phyloP scores from a whole-genome alignment of 23 tunicate genomes.

The Styela plicata region DNA sequence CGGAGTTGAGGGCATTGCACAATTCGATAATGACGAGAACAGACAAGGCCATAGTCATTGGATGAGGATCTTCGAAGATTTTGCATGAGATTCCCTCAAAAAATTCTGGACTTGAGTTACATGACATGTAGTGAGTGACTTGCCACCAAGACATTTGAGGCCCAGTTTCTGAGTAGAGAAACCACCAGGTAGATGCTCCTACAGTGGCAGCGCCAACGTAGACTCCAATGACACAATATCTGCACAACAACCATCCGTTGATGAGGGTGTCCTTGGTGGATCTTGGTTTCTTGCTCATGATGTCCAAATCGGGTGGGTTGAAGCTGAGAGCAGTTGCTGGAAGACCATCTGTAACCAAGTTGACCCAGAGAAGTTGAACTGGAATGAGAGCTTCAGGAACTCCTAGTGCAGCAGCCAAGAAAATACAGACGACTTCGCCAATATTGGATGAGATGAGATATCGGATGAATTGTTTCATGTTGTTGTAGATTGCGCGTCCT shows the following conservation, averaged over 20 bases:
- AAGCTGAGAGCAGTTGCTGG: constrained; percentile 99
- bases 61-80: constrained; percentile 51
- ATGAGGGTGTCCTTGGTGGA: constrained; percentile 93
- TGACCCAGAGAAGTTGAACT: constrained; percentile 98
- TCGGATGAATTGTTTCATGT: constrained; percentile 98
- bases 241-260: constrained; percentile 84
- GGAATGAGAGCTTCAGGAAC: constrained; percentile 99
- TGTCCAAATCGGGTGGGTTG: constrained; percentile 97
- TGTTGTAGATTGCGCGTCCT: constrained; percentile 99
- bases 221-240: constrained; percentile 96
- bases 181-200: constrained; percentile 82
- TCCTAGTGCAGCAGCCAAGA: constrained; percentile 98
- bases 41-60: constrained; percentile 49
- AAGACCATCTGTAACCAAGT: constrained; percentile 95
- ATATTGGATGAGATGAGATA: constrained; percentile 97
- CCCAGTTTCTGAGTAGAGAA: constrained; percentile 49
- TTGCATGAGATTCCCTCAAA: constrained; percentile 50
- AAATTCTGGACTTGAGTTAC: constrained; percentile 35
- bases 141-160: constrained; percentile 87
- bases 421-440: constrained; percentile 99
- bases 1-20: constrained; percentile 50
- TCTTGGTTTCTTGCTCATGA: constrained; percentile 89
- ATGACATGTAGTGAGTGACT: constrained; percentile 50
- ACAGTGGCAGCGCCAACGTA: constrained; percentile 76
- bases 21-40: constrained; percentile 49